Evolutionary conservation across 2,797 vertebrate species (phyloP).

Genomic region (Sebastes nivosus): DNA sequence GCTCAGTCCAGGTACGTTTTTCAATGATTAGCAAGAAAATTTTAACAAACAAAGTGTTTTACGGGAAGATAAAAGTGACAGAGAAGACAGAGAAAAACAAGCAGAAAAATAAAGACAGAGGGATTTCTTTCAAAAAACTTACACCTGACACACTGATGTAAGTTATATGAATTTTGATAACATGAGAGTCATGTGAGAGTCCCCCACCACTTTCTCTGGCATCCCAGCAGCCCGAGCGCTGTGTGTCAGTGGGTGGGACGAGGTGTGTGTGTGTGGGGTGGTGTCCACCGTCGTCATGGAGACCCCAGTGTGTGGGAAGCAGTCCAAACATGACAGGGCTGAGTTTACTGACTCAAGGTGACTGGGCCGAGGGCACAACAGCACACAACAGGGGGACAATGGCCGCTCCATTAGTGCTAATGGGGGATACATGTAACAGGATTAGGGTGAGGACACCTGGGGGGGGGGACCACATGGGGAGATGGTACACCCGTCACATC

Average conservation of each 20-base stretch:
- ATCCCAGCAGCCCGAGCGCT: neutral
- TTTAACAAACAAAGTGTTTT: neutral
- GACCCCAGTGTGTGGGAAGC: conserved; percentile 80
- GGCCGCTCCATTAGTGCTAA: conserved; percentile 79
- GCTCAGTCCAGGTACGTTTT: neutral
- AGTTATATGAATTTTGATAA: neutral
- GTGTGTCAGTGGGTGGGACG: conserved; percentile 16
- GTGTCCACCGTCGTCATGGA: conserved; percentile 69
- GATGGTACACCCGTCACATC: conserved; percentile 39
- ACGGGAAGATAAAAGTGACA: neutral
- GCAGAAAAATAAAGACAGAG: too few relatives aligned
- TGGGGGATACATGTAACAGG: conserved; percentile 82
- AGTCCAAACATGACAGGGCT: conserved; percentile 76
- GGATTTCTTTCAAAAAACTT: too few relatives aligned
- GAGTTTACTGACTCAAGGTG: conserved; percentile 80
- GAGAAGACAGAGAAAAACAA: neutral
- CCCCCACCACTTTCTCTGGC: neutral
- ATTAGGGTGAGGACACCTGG: conserved; percentile 80
- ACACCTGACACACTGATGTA: neutral
- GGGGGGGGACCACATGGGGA: conserved; percentile 79
- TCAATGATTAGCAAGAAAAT: neutral
- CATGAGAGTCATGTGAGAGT: neutral
- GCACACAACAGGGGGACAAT: conserved; percentile 74
- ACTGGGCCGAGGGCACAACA: conserved; percentile 62
- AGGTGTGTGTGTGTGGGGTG: conserved; percentile 34